phyloP scores from a whole-genome alignment of 1,140 invertebrate genomes.

The Anastatus disparis region DNA sequence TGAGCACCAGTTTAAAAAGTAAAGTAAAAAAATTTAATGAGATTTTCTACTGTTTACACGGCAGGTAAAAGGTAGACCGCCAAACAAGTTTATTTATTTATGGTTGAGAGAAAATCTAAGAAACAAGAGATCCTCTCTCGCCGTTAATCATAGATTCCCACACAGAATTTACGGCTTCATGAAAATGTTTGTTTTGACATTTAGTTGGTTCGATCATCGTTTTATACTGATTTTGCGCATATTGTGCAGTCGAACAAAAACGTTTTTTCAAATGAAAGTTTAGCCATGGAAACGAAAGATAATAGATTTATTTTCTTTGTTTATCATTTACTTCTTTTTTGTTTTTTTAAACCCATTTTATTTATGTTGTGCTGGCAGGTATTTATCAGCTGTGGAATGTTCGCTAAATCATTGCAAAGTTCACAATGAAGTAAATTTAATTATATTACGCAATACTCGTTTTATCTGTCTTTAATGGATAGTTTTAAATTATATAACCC shows the following conservation, averaged over 20 bases:
- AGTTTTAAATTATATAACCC: slow-evolving; percentile 10
- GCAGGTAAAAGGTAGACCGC: neutral
- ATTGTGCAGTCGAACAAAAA: neutral
- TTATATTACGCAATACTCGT: slow-evolving; percentile 6
- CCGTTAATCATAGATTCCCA: slow-evolving; percentile 27
- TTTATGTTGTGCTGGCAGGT: no score
- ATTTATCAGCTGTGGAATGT: neutral
- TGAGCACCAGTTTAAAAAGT: neutral
- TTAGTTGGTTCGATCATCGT: slow-evolving; percentile 4
- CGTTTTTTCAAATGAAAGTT: neutral
- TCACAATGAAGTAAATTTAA: slow-evolving; percentile 9
- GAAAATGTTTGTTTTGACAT: slow-evolving; percentile 6
- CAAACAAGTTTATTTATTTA: slow-evolving; percentile 23
- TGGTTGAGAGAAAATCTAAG: neutral
- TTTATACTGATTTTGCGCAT: neutral
- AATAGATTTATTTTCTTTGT: neutral
- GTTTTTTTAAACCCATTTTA: no score
- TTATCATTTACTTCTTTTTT: slow-evolving; percentile 30
- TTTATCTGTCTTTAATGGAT: slow-evolving; percentile 4
- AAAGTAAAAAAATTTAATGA: neutral
- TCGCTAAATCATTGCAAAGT: neutral
- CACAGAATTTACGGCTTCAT: slow-evolving; percentile 7
- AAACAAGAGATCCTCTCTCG: slow-evolving; percentile 4
- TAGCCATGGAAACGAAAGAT: neutral
- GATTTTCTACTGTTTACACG: neutral